Conservation (phyloP, 2,797 vertebrate species). For the Notoglanidium macrostoma region DNA sequence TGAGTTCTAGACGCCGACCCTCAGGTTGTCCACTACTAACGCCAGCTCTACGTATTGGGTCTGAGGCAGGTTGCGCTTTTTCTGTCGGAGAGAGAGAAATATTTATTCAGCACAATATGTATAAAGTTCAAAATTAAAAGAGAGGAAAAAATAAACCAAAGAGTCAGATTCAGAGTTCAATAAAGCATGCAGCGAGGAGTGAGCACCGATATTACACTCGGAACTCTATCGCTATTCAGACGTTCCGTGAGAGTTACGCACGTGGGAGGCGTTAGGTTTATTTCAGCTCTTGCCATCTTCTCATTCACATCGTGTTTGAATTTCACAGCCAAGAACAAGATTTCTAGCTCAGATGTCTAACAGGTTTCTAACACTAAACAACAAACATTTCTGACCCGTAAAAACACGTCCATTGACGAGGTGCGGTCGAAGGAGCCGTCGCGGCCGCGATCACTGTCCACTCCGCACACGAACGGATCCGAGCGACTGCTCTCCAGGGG, state of each 20-base stretch:
- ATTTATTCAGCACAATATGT: background rate
- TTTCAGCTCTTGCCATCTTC: background rate
- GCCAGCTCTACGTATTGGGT: constrained; percentile 85
- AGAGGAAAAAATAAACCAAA: background rate
- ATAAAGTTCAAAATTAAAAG: background rate
- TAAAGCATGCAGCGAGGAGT: background rate
- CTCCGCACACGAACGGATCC: constrained; percentile 72
- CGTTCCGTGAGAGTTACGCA: background rate
- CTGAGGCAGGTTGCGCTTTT: constrained; percentile 77
- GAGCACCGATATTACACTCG: too few relatives aligned
- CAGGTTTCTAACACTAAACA: background rate
- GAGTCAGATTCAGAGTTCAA: background rate
- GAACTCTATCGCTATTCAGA: too few relatives aligned
- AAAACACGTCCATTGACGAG: constrained; percentile 58
- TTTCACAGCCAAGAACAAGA: background rate
- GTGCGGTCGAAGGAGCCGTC: constrained; percentile 57
- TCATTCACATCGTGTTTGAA: background rate
- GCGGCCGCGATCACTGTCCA: constrained; percentile 52
- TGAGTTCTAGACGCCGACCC: constrained; percentile 69
- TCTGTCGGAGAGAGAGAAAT: constrained; percentile 65
- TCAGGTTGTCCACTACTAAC: constrained; percentile 83
- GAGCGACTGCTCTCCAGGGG: constrained; percentile 66
- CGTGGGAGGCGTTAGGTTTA: background rate
- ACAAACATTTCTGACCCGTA: constrained; percentile 22
- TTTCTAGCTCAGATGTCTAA: background rate